These are phyloP conservation scores for Pangasius macronema DNA, from an alignment of 2,797 vertebrate species.

Conservation along the genomic window DNA sequence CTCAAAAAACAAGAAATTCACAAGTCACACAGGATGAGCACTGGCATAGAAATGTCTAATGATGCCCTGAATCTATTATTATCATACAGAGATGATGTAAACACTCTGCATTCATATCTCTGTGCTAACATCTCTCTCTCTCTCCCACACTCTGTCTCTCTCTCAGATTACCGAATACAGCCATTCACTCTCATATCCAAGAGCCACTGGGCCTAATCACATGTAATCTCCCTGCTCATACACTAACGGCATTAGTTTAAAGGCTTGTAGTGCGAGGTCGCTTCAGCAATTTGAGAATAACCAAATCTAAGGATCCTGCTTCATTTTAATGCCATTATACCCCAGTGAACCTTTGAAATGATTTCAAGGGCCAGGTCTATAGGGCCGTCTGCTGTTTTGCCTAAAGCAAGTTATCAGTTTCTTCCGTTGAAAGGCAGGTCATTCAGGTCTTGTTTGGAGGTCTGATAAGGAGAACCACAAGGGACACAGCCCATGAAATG, in stretches of 20 bases:
- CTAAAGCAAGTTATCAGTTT: slow-evolving; percentile 71
- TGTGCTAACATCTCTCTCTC: slow-evolving; percentile 19
- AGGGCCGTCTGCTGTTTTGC: slow-evolving; percentile 65
- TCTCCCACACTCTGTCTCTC: slow-evolving; percentile 39
- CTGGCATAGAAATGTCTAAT: slow-evolving; percentile 60
- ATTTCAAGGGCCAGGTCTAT: slow-evolving; percentile 56
- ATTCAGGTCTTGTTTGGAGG: slow-evolving; percentile 68
- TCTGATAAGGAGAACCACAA: slow-evolving; percentile 72
- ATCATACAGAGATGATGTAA: slow-evolving; percentile 18
- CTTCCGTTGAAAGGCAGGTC: slow-evolving; percentile 62
- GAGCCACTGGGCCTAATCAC: slow-evolving; percentile 52
- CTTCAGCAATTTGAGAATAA: slow-evolving; percentile 57
- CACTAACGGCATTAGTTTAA: slow-evolving; percentile 55
- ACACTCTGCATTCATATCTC: slow-evolving; percentile 38
- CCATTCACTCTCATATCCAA: slow-evolving; percentile 49
- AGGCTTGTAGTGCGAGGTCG: slow-evolving; percentile 48
- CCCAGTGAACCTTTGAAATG: slow-evolving; percentile 50
- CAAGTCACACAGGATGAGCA: slow-evolving; percentile 63
- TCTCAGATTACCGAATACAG: slow-evolving; percentile 46
- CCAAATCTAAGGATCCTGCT: slow-evolving; percentile 53
- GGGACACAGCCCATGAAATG: slow-evolving; percentile 67
- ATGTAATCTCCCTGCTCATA: slow-evolving; percentile 45
- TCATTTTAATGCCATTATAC: slow-evolving; percentile 56
- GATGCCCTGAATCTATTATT: slow-evolving; percentile 66
- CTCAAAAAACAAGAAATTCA: slow-evolving; percentile 41